Percentiles rank a stretch among this genome's conserved stretches.
Evolutionary conservation across 2,797 vertebrate species (phyloP).

Genomic region (Ctenopoma multispine): DNA sequence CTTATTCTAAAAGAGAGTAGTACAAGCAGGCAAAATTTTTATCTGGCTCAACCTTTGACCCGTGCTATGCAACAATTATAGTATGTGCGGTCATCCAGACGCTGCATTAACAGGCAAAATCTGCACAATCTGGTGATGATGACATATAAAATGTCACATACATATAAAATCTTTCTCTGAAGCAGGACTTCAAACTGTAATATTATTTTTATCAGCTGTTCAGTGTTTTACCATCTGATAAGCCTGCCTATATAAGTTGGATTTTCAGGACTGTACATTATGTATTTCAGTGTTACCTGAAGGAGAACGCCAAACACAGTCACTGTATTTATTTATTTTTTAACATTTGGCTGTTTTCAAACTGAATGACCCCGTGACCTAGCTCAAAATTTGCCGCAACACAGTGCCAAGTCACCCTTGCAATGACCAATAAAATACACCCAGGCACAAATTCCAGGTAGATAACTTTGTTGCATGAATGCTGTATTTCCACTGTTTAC

Average conservation of each 20-base stretch:
- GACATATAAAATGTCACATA: too few relatives aligned
- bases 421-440: background rate
- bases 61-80: too few relatives aligned
- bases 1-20: too few relatives aligned
- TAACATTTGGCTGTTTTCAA: background rate
- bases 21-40: background rate
- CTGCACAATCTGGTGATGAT: too few relatives aligned
- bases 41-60: background rate
- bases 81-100: too few relatives aligned
- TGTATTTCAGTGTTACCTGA: background rate
- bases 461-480: background rate
- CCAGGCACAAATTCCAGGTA: background rate
- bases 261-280: background rate
- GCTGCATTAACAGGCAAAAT: too few relatives aligned
- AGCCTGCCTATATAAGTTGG: background rate
- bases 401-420: background rate
- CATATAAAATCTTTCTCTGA: background rate
- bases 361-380: background rate
- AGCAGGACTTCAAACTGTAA: background rate
- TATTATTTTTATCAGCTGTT: background rate
- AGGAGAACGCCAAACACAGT: background rate
- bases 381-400: background rate
- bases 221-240: constrained; percentile 3
- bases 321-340: background rate
- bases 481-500: background rate